These are phyloP conservation scores for Chionis minor DNA, from an alignment of 2,113 vertebrate species.

Conservation along the genomic window DNA sequence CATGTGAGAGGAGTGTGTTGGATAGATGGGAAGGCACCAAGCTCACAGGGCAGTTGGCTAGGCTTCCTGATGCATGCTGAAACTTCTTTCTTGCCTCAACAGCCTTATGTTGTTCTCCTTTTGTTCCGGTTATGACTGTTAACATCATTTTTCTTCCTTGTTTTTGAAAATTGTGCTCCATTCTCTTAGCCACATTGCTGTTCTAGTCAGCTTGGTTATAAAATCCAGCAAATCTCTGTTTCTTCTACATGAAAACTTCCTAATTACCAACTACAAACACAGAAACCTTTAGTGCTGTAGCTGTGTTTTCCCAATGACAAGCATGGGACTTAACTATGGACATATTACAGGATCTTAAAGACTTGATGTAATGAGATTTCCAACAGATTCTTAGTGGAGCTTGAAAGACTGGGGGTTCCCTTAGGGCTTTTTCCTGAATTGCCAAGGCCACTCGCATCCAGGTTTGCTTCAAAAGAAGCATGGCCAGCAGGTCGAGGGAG, in stretches of 20 bases:
- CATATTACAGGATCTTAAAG: not conserved
- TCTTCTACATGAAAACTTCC: not conserved
- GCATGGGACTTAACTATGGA: not conserved
- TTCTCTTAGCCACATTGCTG: not conserved
- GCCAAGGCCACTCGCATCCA: not conserved
- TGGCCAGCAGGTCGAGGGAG: too few species aligned
- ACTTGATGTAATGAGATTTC: not conserved
- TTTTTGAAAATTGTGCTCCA: not conserved
- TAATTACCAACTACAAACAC: not conserved
- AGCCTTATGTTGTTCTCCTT: not conserved
- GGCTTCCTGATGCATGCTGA: not conserved
- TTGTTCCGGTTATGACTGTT: not conserved
- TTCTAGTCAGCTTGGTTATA: not conserved
- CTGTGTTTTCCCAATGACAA: not conserved
- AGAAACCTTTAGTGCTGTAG: not conserved
- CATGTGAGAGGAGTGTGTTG: not conserved
- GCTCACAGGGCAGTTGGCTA: not conserved
- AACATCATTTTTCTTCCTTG: not conserved
- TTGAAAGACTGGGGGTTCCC: not conserved
- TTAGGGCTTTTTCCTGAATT: not conserved
- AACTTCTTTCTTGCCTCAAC: not conserved
- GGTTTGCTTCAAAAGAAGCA: too few species aligned
- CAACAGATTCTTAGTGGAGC: not conserved
- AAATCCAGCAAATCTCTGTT: not conserved
- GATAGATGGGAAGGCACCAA: not conserved